Percentiles rank a stretch among this genome's conserved stretches.
Evolutionary conservation across 2,113 vertebrate genomes (phyloP).

Genomic region (Corythornis madagascariensis): DNA sequence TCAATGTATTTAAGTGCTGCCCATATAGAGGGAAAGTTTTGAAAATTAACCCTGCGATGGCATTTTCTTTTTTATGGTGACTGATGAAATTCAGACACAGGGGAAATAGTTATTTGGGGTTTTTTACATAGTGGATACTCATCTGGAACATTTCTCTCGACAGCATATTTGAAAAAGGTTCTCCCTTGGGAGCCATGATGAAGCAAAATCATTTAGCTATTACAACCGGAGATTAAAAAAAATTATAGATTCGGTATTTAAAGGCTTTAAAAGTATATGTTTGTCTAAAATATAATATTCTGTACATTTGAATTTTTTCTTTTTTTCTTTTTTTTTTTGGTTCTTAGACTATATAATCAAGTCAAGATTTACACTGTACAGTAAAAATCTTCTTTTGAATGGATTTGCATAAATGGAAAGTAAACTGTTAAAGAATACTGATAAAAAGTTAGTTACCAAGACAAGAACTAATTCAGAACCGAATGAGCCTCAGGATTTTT

Average conservation of each 20-base stretch:
- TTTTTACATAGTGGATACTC: slow-evolving; percentile 46
- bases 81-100: slow-evolving; percentile 34
- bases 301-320: slow-evolving; percentile 65
- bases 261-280: slow-evolving; percentile 76
- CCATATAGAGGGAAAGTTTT: slow-evolving; percentile 53
- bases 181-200: slow-evolving; percentile 55
- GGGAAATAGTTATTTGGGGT: slow-evolving; percentile 12
- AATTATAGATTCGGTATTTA: slow-evolving; percentile 73
- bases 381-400: slow-evolving; percentile 63
- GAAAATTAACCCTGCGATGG: slow-evolving; percentile 41
- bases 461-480: slow-evolving; percentile 61
- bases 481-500: slow-evolving; percentile 51
- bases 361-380: slow-evolving; percentile 69
- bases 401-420: slow-evolving; percentile 68
- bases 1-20: slow-evolving; percentile 68
- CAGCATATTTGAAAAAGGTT: slow-evolving; percentile 57
- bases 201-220: slow-evolving; percentile 58
- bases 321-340: slow-evolving; percentile 73
- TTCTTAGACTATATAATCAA: slow-evolving; percentile 68
- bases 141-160: slow-evolving; percentile 47
- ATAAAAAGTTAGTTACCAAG: slow-evolving; percentile 58
- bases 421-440: slow-evolving; percentile 54
- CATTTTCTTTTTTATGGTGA: slow-evolving; percentile 25
- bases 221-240: slow-evolving; percentile 61
- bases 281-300: slow-evolving; percentile 79